Percentiles rank a stretch among this genome's conserved stretches.
phyloP scores from a whole-genome alignment of 2,888 invertebrate species.

The Oxyteleia sp. region DNA sequence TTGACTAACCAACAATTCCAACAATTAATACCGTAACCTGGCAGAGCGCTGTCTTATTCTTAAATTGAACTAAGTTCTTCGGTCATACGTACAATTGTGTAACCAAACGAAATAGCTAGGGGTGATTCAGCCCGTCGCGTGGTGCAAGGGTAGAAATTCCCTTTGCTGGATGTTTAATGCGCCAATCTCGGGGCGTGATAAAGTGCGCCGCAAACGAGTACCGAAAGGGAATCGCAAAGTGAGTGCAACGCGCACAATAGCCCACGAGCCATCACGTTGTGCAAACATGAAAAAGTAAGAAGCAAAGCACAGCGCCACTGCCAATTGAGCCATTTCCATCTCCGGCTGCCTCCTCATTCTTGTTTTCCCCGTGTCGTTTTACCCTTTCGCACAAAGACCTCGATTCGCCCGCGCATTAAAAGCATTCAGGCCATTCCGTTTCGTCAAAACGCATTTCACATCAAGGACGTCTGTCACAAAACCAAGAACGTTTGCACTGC shows the following conservation, averaged over 20 bases:
- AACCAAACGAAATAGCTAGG: constrained; percentile 49
- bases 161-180: constrained; percentile 88
- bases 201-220: constrained; percentile 85
- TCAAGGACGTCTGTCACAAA: constrained; percentile 39
- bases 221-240: constrained; percentile 86
- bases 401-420: constrained; percentile 67
- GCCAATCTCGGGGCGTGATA: constrained; percentile 87
- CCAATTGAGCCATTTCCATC: constrained; percentile 66
- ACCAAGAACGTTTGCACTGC: constrained; percentile 44
- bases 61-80: neutral
- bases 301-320: constrained; percentile 45
- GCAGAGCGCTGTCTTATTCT: neutral
- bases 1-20: no score
- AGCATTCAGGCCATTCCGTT: constrained; percentile 70
- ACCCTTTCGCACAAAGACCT: constrained; percentile 64
- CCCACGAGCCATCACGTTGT: constrained; percentile 82
- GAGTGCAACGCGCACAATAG: constrained; percentile 73
- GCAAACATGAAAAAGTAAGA: constrained; percentile 81
- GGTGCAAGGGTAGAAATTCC: constrained; percentile 82
- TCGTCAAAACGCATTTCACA: constrained; percentile 46
- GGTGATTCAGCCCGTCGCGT: constrained; percentile 47
- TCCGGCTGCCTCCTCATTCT: constrained; percentile 51
- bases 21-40: no score
- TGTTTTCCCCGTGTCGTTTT: constrained; percentile 46
- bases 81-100: constrained; percentile 35